Conservation (phyloP, 2,888 invertebrate species). For the Hirtodrosophila cameraria region DNA sequence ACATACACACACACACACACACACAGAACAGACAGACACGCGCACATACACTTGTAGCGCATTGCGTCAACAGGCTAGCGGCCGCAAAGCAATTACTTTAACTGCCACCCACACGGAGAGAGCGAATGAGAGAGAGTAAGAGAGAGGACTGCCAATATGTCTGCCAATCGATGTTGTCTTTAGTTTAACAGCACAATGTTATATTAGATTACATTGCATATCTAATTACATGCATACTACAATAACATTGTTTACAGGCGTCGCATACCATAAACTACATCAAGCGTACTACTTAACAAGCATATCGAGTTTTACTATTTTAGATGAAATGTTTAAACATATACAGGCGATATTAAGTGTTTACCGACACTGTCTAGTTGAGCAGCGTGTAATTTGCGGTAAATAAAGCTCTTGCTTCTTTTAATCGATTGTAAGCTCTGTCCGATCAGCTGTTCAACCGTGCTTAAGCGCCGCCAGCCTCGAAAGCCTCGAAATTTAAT, state of each 20-base stretch:
- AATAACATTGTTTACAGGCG: not conserved
- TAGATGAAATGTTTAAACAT: slow-evolving; percentile 21
- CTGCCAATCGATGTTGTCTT: slow-evolving; percentile 40
- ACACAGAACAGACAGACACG: not conserved
- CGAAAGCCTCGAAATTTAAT: slow-evolving; percentile 49
- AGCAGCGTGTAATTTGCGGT: slow-evolving; percentile 47
- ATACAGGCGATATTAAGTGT: slow-evolving; percentile 18
- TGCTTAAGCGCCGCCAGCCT: slow-evolving; percentile 21
- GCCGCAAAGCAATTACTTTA: not conserved
- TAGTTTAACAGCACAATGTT: slow-evolving; percentile 17
- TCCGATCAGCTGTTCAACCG: slow-evolving; percentile 49
- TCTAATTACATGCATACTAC: slow-evolving; percentile 38
- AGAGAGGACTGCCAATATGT: slow-evolving; percentile 1
- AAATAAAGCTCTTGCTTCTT: slow-evolving; percentile 46
- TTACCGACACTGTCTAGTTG: slow-evolving; percentile 20
- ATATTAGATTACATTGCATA: slow-evolving; percentile 31
- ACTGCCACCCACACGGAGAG: slow-evolving; percentile 12
- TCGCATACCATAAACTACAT: slow-evolving; percentile 24
- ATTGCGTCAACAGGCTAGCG: slow-evolving; percentile 8
- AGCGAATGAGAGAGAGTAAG: not conserved
- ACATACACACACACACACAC: slow-evolving; percentile 8
- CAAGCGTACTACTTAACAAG: slow-evolving; percentile 29
- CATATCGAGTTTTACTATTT: slow-evolving; percentile 26
- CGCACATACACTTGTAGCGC: slow-evolving; percentile 11
- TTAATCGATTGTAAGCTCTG: slow-evolving; percentile 38